These are phyloP conservation scores for Otus sunia DNA, from an alignment of 2,113 vertebrate genomes.

Conservation along the genomic window DNA sequence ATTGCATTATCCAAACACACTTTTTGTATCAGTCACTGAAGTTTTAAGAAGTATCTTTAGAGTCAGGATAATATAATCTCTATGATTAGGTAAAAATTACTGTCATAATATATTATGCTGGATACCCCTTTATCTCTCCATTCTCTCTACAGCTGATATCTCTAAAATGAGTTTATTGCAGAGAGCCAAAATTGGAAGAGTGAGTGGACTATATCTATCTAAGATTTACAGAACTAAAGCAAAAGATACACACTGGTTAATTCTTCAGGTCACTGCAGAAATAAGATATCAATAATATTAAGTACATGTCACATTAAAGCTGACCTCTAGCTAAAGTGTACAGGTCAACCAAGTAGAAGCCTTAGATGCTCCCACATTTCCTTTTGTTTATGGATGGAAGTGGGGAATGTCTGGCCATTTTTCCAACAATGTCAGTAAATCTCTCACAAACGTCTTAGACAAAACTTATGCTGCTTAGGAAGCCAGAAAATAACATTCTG, in stretches of 20 bases:
- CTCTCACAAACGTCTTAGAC: background rate
- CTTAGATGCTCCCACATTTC: background rate
- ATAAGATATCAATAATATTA: background rate
- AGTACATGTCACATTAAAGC: accelerated
- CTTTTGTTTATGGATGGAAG: background rate
- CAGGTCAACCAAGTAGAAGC: background rate
- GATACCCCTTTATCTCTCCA: background rate
- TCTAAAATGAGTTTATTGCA: background rate
- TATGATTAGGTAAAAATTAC: background rate
- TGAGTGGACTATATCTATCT: background rate
- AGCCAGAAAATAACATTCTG: background rate
- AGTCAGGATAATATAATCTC: background rate
- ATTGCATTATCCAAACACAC: background rate
- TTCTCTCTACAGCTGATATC: background rate
- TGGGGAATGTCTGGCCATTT: background rate
- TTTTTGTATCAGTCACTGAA: background rate
- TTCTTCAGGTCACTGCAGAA: background rate
- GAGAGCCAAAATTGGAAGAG: background rate
- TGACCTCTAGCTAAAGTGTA: background rate
- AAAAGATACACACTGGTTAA: background rate
- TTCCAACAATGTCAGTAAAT: background rate
- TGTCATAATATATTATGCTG: accelerated
- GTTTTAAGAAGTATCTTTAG: background rate
- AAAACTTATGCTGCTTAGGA: background rate
- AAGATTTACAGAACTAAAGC: background rate